These are phyloP conservation scores for Epicampocera succincta DNA, from an alignment of 2,888 invertebrate genomes.

Conservation along the genomic window DNA sequence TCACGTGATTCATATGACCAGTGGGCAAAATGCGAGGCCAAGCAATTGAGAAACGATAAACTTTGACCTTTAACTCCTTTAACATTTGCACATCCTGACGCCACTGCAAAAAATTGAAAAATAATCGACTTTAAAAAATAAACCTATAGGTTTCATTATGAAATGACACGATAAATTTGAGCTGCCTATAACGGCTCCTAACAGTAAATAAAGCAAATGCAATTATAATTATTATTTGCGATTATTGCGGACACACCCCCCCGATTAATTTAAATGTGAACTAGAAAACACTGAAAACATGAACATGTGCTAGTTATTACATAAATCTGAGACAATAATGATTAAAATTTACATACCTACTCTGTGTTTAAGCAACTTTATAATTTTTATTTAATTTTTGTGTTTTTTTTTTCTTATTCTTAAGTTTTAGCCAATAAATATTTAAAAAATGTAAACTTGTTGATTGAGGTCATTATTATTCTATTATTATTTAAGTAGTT, in stretches of 20 bases:
- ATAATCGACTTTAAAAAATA: background rate
- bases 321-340: conserved; percentile 2
- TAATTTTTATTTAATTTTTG: background rate
- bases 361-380: conserved; percentile 26
- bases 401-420: too few species aligned
- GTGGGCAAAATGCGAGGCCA: conserved; percentile 90
- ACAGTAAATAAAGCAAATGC: conserved; percentile 66
- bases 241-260: conserved; percentile 64
- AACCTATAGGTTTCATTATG: background rate
- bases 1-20: conserved; percentile 86
- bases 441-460: conserved; percentile 57
- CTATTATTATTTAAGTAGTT: conserved; percentile 43
- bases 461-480: conserved; percentile 64
- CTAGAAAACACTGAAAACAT: conserved; percentile 1
- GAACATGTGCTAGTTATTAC: background rate
- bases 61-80: conserved; percentile 84
- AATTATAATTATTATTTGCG: conserved; percentile 43
- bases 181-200: conserved; percentile 48
- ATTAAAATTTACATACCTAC: conserved; percentile 15
- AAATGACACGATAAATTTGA: conserved; percentile 54
- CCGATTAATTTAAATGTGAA: conserved; percentile 5
- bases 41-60: conserved; percentile 88
- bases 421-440: conserved; percentile 37
- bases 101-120: conserved; percentile 77
- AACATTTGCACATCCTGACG: conserved; percentile 85